Evolutionary conservation across 2,113 vertebrate species (phyloP).

Genomic region (Ageneiosus marmoratus): DNA sequence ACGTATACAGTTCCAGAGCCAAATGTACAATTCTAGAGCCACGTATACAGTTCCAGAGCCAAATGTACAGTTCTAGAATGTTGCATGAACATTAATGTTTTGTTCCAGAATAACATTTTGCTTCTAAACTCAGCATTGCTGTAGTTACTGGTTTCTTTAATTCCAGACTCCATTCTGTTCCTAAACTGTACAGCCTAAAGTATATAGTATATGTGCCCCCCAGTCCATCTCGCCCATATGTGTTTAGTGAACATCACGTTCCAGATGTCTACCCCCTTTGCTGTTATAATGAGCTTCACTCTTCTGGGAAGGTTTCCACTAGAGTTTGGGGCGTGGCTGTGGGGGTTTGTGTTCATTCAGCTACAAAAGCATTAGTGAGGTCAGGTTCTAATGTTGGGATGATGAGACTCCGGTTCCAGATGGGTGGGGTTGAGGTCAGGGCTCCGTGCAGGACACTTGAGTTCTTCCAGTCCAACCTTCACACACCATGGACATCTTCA

Average conservation of each 20-base stretch:
- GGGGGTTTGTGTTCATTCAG: background rate
- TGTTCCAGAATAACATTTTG: too few relatives aligned
- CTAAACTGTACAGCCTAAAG: too few relatives aligned
- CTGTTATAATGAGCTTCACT: background rate
- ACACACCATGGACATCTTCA: background rate
- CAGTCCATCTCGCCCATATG: background rate
- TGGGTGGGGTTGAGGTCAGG: background rate
- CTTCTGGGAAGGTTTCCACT: background rate
- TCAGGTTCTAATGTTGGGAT: background rate
- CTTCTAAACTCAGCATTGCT: too few relatives aligned
- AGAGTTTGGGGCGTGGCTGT: background rate
- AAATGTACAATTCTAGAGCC: too few relatives aligned
- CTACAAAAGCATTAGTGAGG: background rate
- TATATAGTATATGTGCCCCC: background rate
- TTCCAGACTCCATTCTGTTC: too few relatives aligned
- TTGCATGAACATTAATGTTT: too few relatives aligned
- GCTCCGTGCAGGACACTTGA: too few relatives aligned
- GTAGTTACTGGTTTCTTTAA: too few relatives aligned
- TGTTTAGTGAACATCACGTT: background rate
- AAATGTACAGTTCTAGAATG: too few relatives aligned
- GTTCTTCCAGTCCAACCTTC: background rate
- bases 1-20: too few relatives aligned
- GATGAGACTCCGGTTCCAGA: background rate
- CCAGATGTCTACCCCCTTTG: background rate
- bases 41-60: too few relatives aligned